Evolutionary conservation across 2,888 invertebrate genomes (phyloP), one percentile per base, ranked within the genome.

Genomic region (Drosophila emarginata): DNA sequence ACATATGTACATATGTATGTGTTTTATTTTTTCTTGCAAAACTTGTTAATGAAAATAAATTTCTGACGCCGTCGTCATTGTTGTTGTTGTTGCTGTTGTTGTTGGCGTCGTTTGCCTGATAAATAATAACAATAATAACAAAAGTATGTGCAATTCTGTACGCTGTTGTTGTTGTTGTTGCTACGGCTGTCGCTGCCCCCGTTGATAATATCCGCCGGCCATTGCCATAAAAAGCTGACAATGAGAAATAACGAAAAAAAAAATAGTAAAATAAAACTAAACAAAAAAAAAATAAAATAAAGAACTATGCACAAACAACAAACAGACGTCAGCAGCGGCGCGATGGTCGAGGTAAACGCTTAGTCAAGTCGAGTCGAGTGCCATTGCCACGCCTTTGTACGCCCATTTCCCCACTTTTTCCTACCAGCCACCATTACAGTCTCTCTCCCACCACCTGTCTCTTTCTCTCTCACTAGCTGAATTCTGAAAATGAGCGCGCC

Each of bases 1-100:
- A 7, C 18, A 9, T 28, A 3, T 32, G 32, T 15, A 15, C 18
- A 1, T 45, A 23, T 52, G 63, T 75, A 36, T 37, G 14, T 15
- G 7, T 11, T 58, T 50, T 39, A 45, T 73, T 54, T 66, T 53
- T 51, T 39, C 60, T 45, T 21, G 45, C 45, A 45, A 61, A 82
- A 74, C 74, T 86, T 83, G 83, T 67, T 86, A 86, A 83, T 86
- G 66, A 77, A 79, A 82, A 86, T 82, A 82, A 79, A 79, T 86
- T 83, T 86, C 60, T 58, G 79, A 68, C 78, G 61, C 56, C 61
- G 67, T 45, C 62, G 45, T 45, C 54, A 65, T 21, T 60, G 52
- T 64, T 53, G 70, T 58, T 37, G 11, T 45, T 45, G 11, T 21
- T 45, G 12, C 21, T 45, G 11, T 11, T 21, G 45, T 45, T 45